Percentiles rank a stretch among this genome's conserved stretches.
Evolutionary conservation across 2,888 invertebrate species (phyloP).

Genomic region (Eulithis prunata): DNA sequence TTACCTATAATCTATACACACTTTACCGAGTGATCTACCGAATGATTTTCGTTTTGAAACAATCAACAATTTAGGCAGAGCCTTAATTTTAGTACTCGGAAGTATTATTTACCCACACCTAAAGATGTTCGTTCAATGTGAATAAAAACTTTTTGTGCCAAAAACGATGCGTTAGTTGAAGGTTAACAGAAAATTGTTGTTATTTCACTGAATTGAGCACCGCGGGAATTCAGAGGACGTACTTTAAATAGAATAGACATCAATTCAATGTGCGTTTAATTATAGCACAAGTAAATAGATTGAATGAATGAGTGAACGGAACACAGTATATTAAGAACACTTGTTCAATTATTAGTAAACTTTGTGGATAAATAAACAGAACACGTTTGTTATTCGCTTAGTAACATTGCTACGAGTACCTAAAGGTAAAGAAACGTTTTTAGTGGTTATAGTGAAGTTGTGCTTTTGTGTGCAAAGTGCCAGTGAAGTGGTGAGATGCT

Average conservation of each 20-base stretch:
- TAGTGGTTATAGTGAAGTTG: background rate
- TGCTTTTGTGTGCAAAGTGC: slow-evolving; percentile 4
- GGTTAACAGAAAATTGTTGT: slow-evolving; percentile 31
- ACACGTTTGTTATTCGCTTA: background rate
- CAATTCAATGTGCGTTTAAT: slow-evolving; percentile 54
- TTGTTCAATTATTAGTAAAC: slow-evolving; percentile 32
- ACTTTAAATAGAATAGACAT: slow-evolving; percentile 45
- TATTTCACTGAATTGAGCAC: slow-evolving; percentile 24
- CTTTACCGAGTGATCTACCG: too few species aligned
- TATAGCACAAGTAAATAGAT: slow-evolving; percentile 63
- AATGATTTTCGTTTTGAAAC: too few species aligned
- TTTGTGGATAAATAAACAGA: slow-evolving; percentile 12
- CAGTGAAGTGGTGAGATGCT: slow-evolving; percentile 23
- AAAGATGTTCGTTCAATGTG: background rate
- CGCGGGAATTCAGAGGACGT: slow-evolving; percentile 28
- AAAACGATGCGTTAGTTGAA: slow-evolving; percentile 24
- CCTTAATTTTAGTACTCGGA: background rate
- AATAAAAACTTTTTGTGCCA: too few species aligned
- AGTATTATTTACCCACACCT: background rate
- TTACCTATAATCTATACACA: too few species aligned
- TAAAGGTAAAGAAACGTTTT: slow-evolving; percentile 6
- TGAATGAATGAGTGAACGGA: slow-evolving; percentile 42
- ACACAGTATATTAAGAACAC: slow-evolving; percentile 24
- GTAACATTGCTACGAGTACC: background rate
- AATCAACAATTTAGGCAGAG: slow-evolving; percentile 1